phyloP scores from a whole-genome alignment of 1,140 invertebrate genomes.

The Tetramorium parvispinum region DNA sequence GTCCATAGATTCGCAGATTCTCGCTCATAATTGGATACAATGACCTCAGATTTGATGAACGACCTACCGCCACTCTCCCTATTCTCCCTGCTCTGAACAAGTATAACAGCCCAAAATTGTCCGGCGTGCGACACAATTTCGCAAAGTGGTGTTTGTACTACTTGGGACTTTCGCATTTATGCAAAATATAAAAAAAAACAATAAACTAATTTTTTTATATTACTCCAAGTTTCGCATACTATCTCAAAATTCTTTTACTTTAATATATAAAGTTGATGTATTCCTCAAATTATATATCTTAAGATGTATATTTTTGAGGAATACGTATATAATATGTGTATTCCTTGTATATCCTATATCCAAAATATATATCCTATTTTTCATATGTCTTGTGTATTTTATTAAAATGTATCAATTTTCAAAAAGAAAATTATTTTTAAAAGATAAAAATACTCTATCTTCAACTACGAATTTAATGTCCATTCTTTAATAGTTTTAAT shows the following conservation, averaged over 20 bases:
- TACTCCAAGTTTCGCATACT: background rate
- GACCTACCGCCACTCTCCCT: background rate
- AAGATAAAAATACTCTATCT: background rate
- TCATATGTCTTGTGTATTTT: background rate
- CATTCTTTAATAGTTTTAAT: background rate
- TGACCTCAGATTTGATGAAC: constrained; percentile 41
- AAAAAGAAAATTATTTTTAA: background rate
- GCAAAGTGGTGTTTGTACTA: background rate
- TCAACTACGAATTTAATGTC: background rate
- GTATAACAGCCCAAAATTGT: background rate
- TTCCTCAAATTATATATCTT: background rate
- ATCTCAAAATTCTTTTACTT: background rate
- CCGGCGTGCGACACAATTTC: background rate
- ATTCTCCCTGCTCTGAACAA: background rate
- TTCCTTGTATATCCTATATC: background rate
- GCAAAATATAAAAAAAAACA: background rate
- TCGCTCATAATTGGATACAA: constrained; percentile 50
- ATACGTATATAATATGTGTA: background rate
- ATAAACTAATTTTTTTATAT: background rate
- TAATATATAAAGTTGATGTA: background rate
- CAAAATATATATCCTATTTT: background rate
- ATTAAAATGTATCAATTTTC: background rate
- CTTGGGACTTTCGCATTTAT: background rate
- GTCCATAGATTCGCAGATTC: constrained; percentile 42
- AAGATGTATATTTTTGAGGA: background rate